Conservation (phyloP, 2,113 vertebrate species). For the Gracilinanus agilis region DNA sequence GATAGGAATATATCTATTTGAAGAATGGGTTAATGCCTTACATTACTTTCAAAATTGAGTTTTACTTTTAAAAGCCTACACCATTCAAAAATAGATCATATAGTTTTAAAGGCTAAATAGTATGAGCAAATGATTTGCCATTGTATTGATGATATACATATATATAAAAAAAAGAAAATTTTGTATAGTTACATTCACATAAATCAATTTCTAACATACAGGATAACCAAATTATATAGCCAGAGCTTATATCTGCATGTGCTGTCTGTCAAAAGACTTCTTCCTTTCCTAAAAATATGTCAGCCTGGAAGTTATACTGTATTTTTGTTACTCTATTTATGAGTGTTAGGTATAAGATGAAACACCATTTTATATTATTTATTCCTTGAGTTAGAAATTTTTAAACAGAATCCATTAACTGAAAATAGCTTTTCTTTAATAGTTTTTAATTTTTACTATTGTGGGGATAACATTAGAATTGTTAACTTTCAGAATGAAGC, state of each 20-base stretch:
- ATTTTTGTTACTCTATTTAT: background rate
- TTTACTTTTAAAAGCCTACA: background rate
- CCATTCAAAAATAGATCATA: background rate
- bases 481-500: background rate
- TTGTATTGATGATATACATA: background rate
- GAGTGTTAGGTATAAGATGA: background rate
- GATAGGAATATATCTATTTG: background rate
- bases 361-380: background rate
- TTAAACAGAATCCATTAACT: background rate
- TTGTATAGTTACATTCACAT: background rate
- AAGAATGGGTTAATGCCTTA: background rate
- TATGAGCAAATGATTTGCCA: background rate
- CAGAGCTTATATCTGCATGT: background rate
- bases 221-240: background rate
- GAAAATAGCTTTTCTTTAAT: background rate
- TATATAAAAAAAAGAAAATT: background rate
- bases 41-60: background rate
- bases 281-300: background rate
- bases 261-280: background rate
- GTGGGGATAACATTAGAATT: background rate
- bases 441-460: background rate
- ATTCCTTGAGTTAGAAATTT: background rate
- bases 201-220: background rate
- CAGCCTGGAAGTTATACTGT: background rate
- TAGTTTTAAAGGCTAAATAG: background rate